These are phyloP conservation scores for Verasper variegatus DNA, from an alignment of 2,113 vertebrate genomes.

Conservation along the genomic window DNA sequence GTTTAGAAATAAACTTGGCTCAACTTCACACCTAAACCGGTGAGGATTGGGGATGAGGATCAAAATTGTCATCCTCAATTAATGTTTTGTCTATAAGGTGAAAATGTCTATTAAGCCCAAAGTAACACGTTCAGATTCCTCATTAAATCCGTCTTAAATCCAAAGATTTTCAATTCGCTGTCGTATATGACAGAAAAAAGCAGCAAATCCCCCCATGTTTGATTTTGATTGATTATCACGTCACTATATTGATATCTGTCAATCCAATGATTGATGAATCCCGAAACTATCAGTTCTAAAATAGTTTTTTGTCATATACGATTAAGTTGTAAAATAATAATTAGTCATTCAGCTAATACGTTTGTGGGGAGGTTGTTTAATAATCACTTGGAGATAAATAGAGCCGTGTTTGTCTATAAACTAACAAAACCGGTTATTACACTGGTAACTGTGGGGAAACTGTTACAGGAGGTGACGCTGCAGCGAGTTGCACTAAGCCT, in stretches of 20 bases:
- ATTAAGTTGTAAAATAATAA: conserved; percentile 2
- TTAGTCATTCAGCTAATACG: background rate
- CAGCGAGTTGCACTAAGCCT: conserved; percentile 46
- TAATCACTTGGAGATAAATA: background rate
- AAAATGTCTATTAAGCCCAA: too few species aligned
- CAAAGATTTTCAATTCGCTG: too few species aligned
- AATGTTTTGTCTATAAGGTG: too few species aligned
- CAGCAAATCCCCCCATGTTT: too few species aligned
- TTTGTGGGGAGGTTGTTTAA: too few species aligned
- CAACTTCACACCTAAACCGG: too few species aligned
- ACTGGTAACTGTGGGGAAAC: conserved; percentile 24
- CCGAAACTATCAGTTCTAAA: background rate
- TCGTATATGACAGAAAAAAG: background rate
- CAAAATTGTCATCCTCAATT: background rate
- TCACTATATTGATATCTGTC: background rate
- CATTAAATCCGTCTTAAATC: background rate
- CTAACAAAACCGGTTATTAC: conserved; percentile 1
- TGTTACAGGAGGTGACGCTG: conserved; percentile 14
- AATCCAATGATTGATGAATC: background rate
- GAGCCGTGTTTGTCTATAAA: conserved; percentile 15
- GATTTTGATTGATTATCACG: background rate
- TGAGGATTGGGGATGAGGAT: background rate
- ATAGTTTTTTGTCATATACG: background rate
- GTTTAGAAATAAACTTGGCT: too few species aligned
- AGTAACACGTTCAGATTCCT: background rate